Base-by-base conservation (phyloP, 2,888 invertebrate genomes). In the Caenorhabditis japonica region DNA sequence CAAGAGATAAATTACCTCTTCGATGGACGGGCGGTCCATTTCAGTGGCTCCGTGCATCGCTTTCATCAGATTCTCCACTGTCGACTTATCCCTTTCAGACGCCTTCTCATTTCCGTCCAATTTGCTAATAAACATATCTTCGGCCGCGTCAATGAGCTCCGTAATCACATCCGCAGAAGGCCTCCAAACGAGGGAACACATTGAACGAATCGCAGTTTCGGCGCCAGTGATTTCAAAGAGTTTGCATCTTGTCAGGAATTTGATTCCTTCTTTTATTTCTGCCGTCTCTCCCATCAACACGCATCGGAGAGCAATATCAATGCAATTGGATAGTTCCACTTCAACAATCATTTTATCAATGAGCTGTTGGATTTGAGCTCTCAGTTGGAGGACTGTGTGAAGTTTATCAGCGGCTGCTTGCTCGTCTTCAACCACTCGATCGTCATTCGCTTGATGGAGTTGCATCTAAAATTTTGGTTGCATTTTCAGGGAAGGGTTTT, bases 241-340 rank as follows among this genome's bases (percentile, higher is more conserved):
- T 41, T 77, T 73, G 77, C 85, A 85, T 19, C 92, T 91, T 0
- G 93, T 93, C 81, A 96, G 93, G 87, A 95, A 94, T 69, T 93
- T 92, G 25, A 96, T 93, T 0, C 95, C 93, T 88, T 95, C 81
- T 47, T 70, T 75, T 43, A 83, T 76, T 36, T 83, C 83, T 8
- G 75, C 53, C 8, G 68, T 25, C 12, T 80, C 79, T 19, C 80
- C 81, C 44, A 59, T 62, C 21, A 76, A 43, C 8, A 79, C 76
- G 43, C 78, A 69, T 34, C 75, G 38, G 38, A 81, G 36, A 4
- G 80, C 76, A 1, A 47, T 39, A 0, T 68, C 51, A 13, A 82
- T n/a, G 44, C 76, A 76, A 7, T 44, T 33, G 8, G 60, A 46
- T 0, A 81, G 33, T 21, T 80, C 79, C 17, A 51, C 36, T 30